Evolutionary conservation across 2,888 invertebrate species (phyloP).

Genomic region (Lycaena phlaeas): DNA sequence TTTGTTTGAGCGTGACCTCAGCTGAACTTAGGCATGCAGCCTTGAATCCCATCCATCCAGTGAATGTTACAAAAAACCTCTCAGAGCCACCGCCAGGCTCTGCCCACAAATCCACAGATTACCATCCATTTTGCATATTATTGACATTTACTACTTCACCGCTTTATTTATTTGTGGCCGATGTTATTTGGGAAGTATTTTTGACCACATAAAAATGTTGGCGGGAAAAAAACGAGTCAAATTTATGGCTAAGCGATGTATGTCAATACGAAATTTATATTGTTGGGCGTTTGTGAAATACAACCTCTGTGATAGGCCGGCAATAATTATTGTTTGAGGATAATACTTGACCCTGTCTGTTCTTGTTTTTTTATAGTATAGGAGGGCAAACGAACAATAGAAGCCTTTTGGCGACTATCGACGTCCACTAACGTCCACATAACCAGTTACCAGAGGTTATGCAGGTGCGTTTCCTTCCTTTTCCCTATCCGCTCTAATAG

Average conservation of each 20-base stretch:
- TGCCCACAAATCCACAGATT: constrained; percentile 65
- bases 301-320: constrained; percentile 45
- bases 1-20: too few relatives aligned
- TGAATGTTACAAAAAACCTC: background rate
- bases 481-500: too few relatives aligned
- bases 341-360: background rate
- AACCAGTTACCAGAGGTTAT: too few relatives aligned
- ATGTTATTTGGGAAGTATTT: constrained; percentile 70
- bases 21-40: constrained; percentile 16
- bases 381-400: too few relatives aligned
- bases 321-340: constrained; percentile 2
- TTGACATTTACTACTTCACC: constrained; percentile 69
- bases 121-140: constrained; percentile 66
- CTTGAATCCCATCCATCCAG: constrained; percentile 12
- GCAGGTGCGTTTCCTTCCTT: too few relatives aligned
- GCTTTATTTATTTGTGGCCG: constrained; percentile 61
- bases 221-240: constrained; percentile 60
- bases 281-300: constrained; percentile 52
- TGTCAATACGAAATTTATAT: constrained; percentile 68
- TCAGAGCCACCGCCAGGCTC: constrained; percentile 26
- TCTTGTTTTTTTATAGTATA: too few relatives aligned
- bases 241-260: constrained; percentile 64
- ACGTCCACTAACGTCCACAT: too few relatives aligned
- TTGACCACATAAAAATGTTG: constrained; percentile 65
- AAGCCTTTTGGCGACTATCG: too few relatives aligned